A percentile compares a stretch with the other conserved stretches of the same genome.
Evolutionary conservation across 2,113 vertebrate species (phyloP).

Genomic region (Reinhardtius hippoglossoides): DNA sequence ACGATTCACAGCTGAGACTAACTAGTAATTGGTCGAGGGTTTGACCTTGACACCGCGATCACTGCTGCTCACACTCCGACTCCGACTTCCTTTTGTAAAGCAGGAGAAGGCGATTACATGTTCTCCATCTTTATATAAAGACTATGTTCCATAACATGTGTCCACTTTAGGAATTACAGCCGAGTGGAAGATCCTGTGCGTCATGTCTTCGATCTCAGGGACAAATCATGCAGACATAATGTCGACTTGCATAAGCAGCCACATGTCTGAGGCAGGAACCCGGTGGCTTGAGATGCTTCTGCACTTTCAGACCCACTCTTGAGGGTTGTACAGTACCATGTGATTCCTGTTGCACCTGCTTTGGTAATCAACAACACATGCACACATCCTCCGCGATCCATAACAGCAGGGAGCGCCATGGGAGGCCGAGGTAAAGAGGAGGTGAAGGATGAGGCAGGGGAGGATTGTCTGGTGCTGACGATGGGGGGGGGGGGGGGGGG

Average conservation of each 20-base stretch:
- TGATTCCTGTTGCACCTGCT: slow-evolving; percentile 4
- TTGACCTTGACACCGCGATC: too few relatives aligned
- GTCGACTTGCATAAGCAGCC: slow-evolving; percentile 4
- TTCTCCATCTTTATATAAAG: too few relatives aligned
- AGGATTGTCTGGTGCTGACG: slow-evolving; percentile 6
- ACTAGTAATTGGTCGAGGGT: too few relatives aligned
- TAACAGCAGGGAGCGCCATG: slow-evolving; percentile 1
- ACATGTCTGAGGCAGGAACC: slow-evolving; percentile 10
- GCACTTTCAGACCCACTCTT: too few relatives aligned
- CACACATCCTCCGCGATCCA: neutral
- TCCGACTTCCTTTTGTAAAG: neutral
- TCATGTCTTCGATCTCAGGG: neutral
- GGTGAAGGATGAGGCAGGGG: slow-evolving; percentile 45
- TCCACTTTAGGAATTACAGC: neutral
- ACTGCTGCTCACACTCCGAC: too few relatives aligned
- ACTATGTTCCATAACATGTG: too few relatives aligned
- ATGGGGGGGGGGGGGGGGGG: slow-evolving; percentile 9
- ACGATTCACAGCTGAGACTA: too few relatives aligned
- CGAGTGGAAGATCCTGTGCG: neutral
- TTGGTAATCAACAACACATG: slow-evolving; percentile 14
- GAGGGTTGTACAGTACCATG: neutral
- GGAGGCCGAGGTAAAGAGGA: slow-evolving; percentile 45
- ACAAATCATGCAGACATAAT: neutral
- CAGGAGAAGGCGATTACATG: neutral
- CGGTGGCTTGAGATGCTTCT: neutral